phyloP scores from a whole-genome alignment of 2,797 vertebrate species.

The Gymnocypris eckloni region DNA sequence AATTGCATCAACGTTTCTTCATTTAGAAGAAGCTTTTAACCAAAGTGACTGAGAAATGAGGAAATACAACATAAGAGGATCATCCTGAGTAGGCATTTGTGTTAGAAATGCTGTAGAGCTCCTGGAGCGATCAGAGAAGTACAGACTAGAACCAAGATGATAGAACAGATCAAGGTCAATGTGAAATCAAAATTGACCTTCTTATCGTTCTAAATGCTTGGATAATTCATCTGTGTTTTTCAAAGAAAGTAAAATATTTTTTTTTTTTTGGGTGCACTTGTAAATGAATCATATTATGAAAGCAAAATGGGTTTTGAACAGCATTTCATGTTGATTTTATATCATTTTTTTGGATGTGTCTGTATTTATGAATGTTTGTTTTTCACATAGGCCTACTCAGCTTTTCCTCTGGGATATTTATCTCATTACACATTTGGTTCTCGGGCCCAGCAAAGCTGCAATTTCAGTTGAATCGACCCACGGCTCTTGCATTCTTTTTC shows the following conservation, averaged over 20 bases:
- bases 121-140: background rate
- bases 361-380: slow-evolving; percentile 4
- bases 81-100: background rate
- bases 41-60: background rate
- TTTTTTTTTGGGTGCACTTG: background rate
- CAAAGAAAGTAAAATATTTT: background rate
- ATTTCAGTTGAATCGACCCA: slow-evolving; percentile 7
- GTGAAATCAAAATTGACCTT: background rate
- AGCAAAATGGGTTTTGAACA: background rate
- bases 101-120: background rate
- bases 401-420: slow-evolving; percentile 18
- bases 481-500: background rate
- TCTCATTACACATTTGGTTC: slow-evolving; percentile 26
- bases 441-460: background rate
- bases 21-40: background rate
- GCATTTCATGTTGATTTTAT: slow-evolving; percentile 18
- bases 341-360: background rate
- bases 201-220: background rate
- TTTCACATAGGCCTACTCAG: background rate
- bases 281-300: background rate
- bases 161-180: background rate
- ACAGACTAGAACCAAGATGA: background rate
- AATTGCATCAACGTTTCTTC: background rate
- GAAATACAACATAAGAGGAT: background rate
- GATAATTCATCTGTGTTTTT: background rate